phyloP scores from a whole-genome alignment of 1,140 invertebrate genomes.

The Stegodyphus dumicola region DNA sequence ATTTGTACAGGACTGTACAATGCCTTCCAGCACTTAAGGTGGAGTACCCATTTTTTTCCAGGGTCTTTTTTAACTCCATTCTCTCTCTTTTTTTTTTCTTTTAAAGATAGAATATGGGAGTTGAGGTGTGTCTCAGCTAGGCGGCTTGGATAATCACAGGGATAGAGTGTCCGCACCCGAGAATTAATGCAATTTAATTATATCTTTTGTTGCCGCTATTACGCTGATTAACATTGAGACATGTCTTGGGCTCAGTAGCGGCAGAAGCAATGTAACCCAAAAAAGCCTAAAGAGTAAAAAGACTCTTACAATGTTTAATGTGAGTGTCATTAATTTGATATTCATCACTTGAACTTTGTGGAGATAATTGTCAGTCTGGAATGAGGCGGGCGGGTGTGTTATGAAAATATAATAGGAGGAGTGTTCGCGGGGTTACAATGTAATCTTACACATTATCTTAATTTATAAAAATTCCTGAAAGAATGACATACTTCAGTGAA shows the following conservation, averaged over 20 bases:
- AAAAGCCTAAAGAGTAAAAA: too few relatives aligned
- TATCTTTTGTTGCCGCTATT: constrained; percentile 25
- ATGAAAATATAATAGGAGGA: too few relatives aligned
- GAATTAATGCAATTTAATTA: constrained; percentile 48
- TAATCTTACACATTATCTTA: too few relatives aligned
- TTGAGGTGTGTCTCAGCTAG: constrained; percentile 25
- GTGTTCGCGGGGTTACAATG: too few relatives aligned
- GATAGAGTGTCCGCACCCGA: constrained; percentile 26
- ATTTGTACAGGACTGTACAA: constrained; percentile 7
- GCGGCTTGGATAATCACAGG: constrained; percentile 39
- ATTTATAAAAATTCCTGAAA: too few relatives aligned
- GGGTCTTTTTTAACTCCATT: background rate
- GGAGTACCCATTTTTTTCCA: background rate
- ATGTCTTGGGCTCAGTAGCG: background rate
- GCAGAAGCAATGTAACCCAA: background rate
- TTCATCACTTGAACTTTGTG: too few relatives aligned
- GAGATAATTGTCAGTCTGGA: too few relatives aligned
- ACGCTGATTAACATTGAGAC: background rate
- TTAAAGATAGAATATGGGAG: background rate
- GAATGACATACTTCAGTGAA: too few relatives aligned
- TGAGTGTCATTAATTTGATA: too few relatives aligned
- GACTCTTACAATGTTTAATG: too few relatives aligned
- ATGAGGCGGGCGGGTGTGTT: too few relatives aligned
- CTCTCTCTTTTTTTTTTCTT: too few relatives aligned
- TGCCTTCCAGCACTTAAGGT: constrained; percentile 7